A percentile compares a stretch with the other conserved stretches of the same genome.
Conservation (phyloP, 2,888 invertebrate species). For the Patella ulyssiponensis region DNA sequence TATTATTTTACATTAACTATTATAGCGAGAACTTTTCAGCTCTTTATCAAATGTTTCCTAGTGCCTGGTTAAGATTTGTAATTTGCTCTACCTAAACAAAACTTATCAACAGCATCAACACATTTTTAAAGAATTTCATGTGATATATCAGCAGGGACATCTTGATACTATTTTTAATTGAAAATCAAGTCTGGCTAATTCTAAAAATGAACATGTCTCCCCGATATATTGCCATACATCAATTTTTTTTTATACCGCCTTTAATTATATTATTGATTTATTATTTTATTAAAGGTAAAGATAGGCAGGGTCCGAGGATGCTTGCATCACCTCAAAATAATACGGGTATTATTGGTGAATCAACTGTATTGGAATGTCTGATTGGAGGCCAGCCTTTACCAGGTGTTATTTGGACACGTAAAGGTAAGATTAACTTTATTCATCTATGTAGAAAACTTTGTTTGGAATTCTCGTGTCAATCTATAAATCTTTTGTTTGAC, state of each 20-base stretch:
- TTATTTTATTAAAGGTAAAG: slow-evolving; percentile 29
- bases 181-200: too few species aligned
- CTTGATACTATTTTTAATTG: background rate
- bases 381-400: slow-evolving; percentile 77
- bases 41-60: too few species aligned
- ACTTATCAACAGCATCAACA: too few species aligned
- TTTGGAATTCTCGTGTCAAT: too few species aligned
- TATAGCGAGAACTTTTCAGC: too few species aligned
- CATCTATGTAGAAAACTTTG: too few species aligned
- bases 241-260: background rate
- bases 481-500: too few species aligned
- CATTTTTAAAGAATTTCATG: too few species aligned
- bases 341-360: slow-evolving; percentile 73
- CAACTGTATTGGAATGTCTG: slow-evolving; percentile 77
- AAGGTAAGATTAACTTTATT: slow-evolving; percentile 21
- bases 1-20: too few species aligned
- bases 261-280: background rate
- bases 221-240: background rate
- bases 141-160: too few species aligned
- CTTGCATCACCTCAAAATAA: slow-evolving; percentile 68
- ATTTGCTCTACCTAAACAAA: too few species aligned
- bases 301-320: slow-evolving; percentile 48
- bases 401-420: slow-evolving; percentile 29
- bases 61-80: too few species aligned
- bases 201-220: background rate